Conservation (phyloP, 2,888 invertebrate species). For the Temnothorax ravouxi region DNA sequence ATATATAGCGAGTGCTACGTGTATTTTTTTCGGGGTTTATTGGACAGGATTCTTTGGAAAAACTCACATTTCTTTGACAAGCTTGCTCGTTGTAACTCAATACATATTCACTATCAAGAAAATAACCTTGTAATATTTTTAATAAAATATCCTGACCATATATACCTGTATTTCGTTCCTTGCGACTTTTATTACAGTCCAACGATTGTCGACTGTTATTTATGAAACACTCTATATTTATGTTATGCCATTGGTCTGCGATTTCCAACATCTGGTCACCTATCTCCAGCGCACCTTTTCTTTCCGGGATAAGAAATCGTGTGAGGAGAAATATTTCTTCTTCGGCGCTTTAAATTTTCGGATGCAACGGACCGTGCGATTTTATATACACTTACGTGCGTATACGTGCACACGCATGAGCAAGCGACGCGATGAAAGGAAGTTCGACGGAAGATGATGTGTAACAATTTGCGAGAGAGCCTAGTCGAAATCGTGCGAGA, state of each 20-base stretch:
- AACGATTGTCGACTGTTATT: background rate
- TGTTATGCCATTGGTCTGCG: background rate
- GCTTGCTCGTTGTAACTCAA: background rate
- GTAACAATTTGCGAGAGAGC: constrained; percentile 66
- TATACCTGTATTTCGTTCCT: background rate
- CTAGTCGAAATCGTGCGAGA: constrained; percentile 58
- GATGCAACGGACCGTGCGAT: constrained; percentile 10
- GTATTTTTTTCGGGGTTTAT: background rate
- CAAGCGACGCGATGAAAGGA: constrained; percentile 47
- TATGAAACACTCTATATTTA: background rate
- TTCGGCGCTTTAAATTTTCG: constrained; percentile 3
- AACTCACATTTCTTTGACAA: background rate
- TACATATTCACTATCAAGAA: background rate
- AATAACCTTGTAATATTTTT: background rate
- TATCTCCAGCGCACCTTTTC: background rate
- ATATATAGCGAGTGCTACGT: background rate
- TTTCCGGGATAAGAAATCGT: background rate
- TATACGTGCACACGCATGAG: constrained; percentile 40
- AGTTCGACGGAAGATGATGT: constrained; percentile 61
- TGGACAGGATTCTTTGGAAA: background rate
- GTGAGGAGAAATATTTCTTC: constrained; percentile 3
- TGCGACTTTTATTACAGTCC: background rate
- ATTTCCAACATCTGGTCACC: background rate
- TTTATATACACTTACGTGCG: constrained; percentile 6
- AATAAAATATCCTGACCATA: background rate